A percentile compares a stretch with the other conserved stretches of the same genome.
phyloP scores from a whole-genome alignment of 2,888 invertebrate genomes.

The Zhengitettix transpicula region DNA sequence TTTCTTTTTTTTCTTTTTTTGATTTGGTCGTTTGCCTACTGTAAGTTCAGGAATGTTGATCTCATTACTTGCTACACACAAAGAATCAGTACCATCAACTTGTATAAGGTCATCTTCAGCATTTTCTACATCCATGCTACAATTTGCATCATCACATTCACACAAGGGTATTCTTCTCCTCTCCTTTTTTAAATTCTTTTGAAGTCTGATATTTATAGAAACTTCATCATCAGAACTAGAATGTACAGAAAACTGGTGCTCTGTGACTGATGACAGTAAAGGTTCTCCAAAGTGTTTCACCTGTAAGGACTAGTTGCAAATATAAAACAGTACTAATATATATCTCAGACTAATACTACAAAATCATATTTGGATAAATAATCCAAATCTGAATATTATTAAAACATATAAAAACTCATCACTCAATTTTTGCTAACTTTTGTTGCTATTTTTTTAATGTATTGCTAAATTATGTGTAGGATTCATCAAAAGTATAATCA shows the following conservation, averaged over 20 bases:
- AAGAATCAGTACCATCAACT: neutral
- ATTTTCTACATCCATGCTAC: conserved; percentile 2
- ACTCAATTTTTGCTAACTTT: too few species aligned
- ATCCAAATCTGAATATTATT: too few species aligned
- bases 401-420: too few species aligned
- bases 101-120: conserved; percentile 2
- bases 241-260: neutral
- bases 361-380: too few species aligned
- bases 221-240: conserved; percentile 8
- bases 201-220: neutral
- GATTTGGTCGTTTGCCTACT: conserved; percentile 16
- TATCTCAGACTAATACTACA: too few species aligned
- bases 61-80: neutral
- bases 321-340: too few species aligned
- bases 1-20: conserved; percentile 26
- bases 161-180: neutral
- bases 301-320: too few species aligned
- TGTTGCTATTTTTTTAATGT: too few species aligned
- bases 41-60: neutral
- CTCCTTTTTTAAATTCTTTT: neutral
- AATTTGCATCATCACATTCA: neutral
- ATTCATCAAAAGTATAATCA: too few species aligned
- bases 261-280: neutral
- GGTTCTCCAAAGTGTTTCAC: too few species aligned
- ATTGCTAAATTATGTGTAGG: too few species aligned